A percentile compares a stretch with the other conserved stretches of the same genome.
Conservation (phyloP, 2,888 invertebrate genomes). For the Cataglyphis albicans region DNA sequence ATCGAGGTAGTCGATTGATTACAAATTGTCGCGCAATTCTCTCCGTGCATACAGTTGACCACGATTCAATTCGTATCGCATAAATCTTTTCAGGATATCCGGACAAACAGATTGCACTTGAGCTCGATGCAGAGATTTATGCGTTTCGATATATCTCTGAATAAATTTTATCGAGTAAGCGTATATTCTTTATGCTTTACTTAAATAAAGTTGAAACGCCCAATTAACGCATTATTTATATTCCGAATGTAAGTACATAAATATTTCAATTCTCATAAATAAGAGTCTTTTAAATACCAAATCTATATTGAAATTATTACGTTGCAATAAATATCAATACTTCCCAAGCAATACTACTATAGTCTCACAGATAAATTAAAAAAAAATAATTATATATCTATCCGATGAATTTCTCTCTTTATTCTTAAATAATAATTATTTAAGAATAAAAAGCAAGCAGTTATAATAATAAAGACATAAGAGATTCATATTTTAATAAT, state of each 20-base stretch:
- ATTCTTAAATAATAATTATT: neutral
- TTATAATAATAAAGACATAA: neutral
- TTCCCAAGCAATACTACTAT: neutral
- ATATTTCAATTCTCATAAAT: neutral
- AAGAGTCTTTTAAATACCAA: neutral
- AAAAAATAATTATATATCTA: neutral
- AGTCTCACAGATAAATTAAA: neutral
- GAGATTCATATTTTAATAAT: neutral
- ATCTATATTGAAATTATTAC: conserved; percentile 9
- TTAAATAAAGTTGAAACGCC: conserved; percentile 13
- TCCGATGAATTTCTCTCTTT: neutral
- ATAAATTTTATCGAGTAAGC: neutral
- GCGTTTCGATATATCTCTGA: conserved; percentile 11
- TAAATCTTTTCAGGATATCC: conserved; percentile 25
- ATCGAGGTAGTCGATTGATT: conserved; percentile 38
- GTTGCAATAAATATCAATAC: neutral
- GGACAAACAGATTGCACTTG: conserved; percentile 17
- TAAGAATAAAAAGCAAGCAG: no score
- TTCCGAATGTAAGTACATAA: neutral
- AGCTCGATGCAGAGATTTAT: conserved; percentile 5
- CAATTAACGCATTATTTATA: conserved; percentile 26
- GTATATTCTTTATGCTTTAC: neutral
- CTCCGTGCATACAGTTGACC: conserved; percentile 4
- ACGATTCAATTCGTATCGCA: conserved; percentile 20
- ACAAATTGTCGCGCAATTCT: conserved; percentile 3